Evolutionary conservation across 2,888 invertebrate species (phyloP), one percentile per base, ranked within the genome.

Genomic region (Calliopum simillimum): DNA sequence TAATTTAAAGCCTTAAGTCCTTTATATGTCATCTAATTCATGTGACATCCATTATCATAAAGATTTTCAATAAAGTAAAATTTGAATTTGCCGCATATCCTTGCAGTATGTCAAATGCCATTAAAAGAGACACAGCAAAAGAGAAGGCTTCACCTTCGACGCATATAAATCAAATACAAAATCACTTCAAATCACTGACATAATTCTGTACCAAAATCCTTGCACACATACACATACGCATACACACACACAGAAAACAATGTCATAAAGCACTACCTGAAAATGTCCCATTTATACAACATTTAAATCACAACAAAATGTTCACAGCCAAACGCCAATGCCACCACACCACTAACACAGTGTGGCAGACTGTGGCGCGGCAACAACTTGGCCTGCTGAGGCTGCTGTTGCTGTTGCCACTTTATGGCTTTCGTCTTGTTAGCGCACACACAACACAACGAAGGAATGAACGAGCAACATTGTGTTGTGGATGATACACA

Each of bases 281-380:
- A 43, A 41, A 64, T 64, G 62, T 33, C 49, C 58, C 67, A 67
- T 67, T 67, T 67, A 67, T 33, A 49, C 59, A n/a, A 59, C 67
- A 67, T 67, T 67, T 67, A 67, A 67, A 67, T 67, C 67, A 67
- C 23, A 66, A 23, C 56, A 44, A 66, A 66, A 11, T 44, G 56
- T 44, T 44, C 23, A 33, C 33, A 33, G 33, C 33, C 33, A 33
- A 33, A 33, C 33, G 33, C 33, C 33, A 33, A n/a, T n/a, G n/a
- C 33, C 33, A 33, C 33, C 33, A 33, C 5, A 3, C 25, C 3
- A 8, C 33, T 8, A 33, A 33, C 33, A 33, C 33, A 33, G 33
- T 8, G 33, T n/a, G n/a, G n/a, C n/a, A n/a, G n/a, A n/a, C n/a
- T n/a, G n/a, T n/a, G n/a, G n/a, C n/a, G 8, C 8, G 8, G 33